Conservation (phyloP, 2,888 invertebrate genomes). For the Drosophila prostipennis region DNA sequence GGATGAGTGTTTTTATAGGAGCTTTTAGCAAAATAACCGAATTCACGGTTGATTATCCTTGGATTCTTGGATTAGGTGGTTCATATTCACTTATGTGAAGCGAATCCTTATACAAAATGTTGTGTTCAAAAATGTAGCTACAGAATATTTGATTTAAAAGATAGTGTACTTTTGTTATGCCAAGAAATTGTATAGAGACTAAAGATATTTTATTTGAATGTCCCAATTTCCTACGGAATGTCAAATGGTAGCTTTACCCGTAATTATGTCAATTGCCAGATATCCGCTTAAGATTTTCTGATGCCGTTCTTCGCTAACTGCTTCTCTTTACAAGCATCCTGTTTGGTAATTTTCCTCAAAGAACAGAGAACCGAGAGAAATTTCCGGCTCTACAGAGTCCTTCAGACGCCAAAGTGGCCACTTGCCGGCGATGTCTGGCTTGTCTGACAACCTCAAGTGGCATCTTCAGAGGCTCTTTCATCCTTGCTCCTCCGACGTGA, state of each 20-base stretch:
- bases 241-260: background rate
- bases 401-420: slow-evolving; percentile 36
- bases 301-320: background rate
- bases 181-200: too few relatives aligned
- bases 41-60: too few relatives aligned
- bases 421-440: slow-evolving; percentile 29
- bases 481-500: background rate
- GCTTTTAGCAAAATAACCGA: background rate
- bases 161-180: too few relatives aligned
- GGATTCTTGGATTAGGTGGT: too few relatives aligned
- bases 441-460: slow-evolving; percentile 28
- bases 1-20: slow-evolving; percentile 8
- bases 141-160: too few relatives aligned
- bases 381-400: slow-evolving; percentile 33
- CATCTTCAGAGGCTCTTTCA: slow-evolving; percentile 12
- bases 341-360: slow-evolving; percentile 14
- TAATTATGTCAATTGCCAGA: background rate
- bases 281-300: background rate
- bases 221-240: background rate
- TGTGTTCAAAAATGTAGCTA: too few relatives aligned
- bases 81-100: too few relatives aligned
- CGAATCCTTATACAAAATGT: too few relatives aligned
- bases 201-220: too few relatives aligned
- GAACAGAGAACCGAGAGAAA: background rate
- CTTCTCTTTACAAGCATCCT: slow-evolving; percentile 13